phyloP scores from a whole-genome alignment of 1,140 invertebrate species.

The Macrosteles quadrilineatus region DNA sequence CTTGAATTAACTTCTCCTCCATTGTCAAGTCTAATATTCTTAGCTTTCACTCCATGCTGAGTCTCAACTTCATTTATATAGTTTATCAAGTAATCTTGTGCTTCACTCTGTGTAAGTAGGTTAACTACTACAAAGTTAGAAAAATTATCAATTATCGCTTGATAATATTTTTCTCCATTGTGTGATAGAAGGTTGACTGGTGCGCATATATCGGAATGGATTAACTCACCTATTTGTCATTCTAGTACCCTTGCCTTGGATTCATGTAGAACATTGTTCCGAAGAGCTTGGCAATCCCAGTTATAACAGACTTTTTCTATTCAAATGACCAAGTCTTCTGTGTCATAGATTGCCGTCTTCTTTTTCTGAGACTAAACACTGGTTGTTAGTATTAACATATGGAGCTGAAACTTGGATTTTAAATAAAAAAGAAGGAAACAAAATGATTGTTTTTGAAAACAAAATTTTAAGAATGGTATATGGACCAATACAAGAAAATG shows the following conservation, averaged over 20 bases:
- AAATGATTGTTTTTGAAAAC: too few species aligned
- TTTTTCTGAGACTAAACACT: neutral
- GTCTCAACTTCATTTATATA: too few species aligned
- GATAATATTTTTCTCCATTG: constrained; percentile 28
- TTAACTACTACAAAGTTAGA: constrained; percentile 22
- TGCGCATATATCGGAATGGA: constrained; percentile 27
- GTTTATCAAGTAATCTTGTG: constrained; percentile 7
- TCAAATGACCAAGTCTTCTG: constrained; percentile 19
- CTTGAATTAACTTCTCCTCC: constrained; percentile 36
- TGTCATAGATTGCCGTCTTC: constrained; percentile 13
- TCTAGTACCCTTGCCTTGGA: constrained; percentile 25
- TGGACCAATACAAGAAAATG: too few species aligned
- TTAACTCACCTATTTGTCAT: constrained; percentile 27
- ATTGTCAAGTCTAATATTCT: constrained; percentile 31
- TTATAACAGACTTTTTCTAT: constrained; percentile 20
- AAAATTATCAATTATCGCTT: constrained; percentile 22
- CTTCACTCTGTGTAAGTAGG: constrained; percentile 10
- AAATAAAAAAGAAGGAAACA: too few species aligned
- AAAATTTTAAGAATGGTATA: too few species aligned
- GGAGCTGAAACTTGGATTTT: too few species aligned
- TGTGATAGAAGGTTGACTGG: neutral
- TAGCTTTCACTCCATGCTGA: constrained; percentile 14
- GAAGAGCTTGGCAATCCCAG: neutral
- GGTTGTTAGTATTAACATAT: too few species aligned
- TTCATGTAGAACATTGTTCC: constrained; percentile 10